These are phyloP conservation scores for Varroa destructor DNA, from an alignment of 1,140 invertebrate species.

Conservation along the genomic window DNA sequence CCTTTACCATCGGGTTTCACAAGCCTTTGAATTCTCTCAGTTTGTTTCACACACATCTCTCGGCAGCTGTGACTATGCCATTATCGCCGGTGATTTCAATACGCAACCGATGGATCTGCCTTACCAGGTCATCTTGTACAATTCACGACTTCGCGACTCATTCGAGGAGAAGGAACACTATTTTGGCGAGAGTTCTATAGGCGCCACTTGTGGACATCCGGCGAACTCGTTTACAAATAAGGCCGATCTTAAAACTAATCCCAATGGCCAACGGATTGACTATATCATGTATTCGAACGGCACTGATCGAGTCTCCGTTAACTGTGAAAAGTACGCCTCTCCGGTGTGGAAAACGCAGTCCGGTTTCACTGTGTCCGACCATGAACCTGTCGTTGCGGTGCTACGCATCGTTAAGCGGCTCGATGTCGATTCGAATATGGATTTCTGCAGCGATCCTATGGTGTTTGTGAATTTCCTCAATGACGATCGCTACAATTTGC, in stretches of 20 bases:
- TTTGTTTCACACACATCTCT: constrained; percentile 70
- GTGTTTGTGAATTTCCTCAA: constrained; percentile 7
- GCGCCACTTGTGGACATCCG: constrained; percentile 62
- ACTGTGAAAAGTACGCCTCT: constrained; percentile 32
- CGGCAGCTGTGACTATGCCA: constrained; percentile 55
- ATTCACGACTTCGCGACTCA: constrained; percentile 45
- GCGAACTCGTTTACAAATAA: constrained; percentile 64
- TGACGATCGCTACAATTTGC: constrained; percentile 35
- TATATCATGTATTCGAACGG: constrained; percentile 59
- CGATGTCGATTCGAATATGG: neutral
- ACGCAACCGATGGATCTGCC: constrained; percentile 70
- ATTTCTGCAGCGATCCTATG: neutral
- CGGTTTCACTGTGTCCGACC: constrained; percentile 65
- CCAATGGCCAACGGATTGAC: constrained; percentile 73
- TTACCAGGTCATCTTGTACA: constrained; percentile 49
- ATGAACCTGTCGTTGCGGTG: constrained; percentile 65
- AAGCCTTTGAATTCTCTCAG: constrained; percentile 85
- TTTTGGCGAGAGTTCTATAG: constrained; percentile 33
- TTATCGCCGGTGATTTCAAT: constrained; percentile 86
- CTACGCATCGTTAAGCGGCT: constrained; percentile 42
- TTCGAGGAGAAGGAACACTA: constrained; percentile 36
- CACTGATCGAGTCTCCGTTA: constrained; percentile 37
- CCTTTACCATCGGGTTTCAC: constrained; percentile 68
- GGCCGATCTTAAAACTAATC: constrained; percentile 45
- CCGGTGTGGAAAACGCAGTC: constrained; percentile 31